phyloP scores from a whole-genome alignment of 2,888 invertebrate genomes.

The Drosophila differens region DNA sequence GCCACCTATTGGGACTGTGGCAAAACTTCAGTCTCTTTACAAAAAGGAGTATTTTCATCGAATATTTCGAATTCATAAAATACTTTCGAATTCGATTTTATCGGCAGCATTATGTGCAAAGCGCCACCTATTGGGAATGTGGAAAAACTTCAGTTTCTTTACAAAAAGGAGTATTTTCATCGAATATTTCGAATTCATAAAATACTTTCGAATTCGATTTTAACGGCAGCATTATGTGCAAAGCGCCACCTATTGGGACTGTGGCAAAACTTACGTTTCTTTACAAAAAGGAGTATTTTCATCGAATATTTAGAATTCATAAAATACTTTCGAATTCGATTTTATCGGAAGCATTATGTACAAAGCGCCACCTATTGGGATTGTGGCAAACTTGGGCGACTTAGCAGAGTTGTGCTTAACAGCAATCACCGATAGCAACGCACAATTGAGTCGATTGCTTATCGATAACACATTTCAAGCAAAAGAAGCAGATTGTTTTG shows the following conservation, averaged over 20 bases:
- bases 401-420: neutral
- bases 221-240: rapidly evolving
- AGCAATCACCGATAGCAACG: neutral
- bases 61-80: too few relatives aligned
- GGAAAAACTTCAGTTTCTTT: too few relatives aligned
- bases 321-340: neutral
- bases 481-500: slow-evolving; percentile 45
- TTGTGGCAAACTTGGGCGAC: neutral
- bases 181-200: too few relatives aligned
- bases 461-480: slow-evolving; percentile 13
- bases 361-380: slow-evolving; percentile 12
- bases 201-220: neutral
- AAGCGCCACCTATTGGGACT: slow-evolving; percentile 12
- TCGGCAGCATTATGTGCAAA: rapidly evolving
- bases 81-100: too few relatives aligned
- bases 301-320: neutral
- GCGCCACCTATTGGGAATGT: slow-evolving; percentile 9
- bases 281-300: neutral
- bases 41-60: too few relatives aligned
- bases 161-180: too few relatives aligned
- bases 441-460: neutral
- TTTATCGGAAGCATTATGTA: rapidly evolving
- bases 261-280: neutral
- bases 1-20: slow-evolving; percentile 5
- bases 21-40: too few relatives aligned